Conservation (phyloP, 2,888 invertebrate species). For the Trichogramma dendrolimi region DNA sequence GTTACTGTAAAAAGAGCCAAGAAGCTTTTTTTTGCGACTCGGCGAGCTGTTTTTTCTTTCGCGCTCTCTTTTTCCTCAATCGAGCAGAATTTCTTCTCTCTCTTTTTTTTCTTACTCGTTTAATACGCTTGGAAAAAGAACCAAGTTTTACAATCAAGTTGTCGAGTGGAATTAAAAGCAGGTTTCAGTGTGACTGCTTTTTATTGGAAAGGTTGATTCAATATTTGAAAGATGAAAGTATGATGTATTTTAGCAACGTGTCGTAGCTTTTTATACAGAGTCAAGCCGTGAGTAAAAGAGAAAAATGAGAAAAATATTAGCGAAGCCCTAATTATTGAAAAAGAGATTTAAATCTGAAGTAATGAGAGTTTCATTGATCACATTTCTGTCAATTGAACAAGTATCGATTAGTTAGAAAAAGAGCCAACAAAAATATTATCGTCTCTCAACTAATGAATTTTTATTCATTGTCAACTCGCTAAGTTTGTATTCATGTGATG, state of each 20-base stretch:
- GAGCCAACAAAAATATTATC: no score
- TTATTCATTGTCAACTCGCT: no score
- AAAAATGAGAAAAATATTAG: not conserved
- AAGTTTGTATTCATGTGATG: no score
- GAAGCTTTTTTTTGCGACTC: no score
- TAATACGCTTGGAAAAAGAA: conserved; percentile 6
- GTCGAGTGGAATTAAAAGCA: conserved; percentile 25
- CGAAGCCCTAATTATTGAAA: conserved; percentile 21
- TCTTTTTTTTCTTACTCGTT: not conserved
- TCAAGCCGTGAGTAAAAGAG: conserved; percentile 4
- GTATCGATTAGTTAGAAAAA: not conserved
- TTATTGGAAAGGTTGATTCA: conserved; percentile 26
- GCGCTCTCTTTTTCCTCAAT: conserved; percentile 8
- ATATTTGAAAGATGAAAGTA: conserved; percentile 28
- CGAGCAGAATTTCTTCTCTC: not conserved
- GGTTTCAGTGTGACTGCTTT: conserved; percentile 23
- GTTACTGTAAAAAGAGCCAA: no score
- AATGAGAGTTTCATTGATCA: conserved; percentile 23
- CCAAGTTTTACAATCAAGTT: conserved; percentile 22
- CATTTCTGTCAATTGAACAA: not conserved
- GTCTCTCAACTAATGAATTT: no score
- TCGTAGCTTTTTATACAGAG: conserved; percentile 1
- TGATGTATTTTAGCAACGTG: conserved; percentile 17
- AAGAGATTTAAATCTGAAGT: conserved; percentile 17
- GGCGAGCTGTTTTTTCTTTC: conserved; percentile 10